Evolutionary conservation across 2,797 vertebrate species (phyloP).

Genomic region (Aphelocoma californica): DNA sequence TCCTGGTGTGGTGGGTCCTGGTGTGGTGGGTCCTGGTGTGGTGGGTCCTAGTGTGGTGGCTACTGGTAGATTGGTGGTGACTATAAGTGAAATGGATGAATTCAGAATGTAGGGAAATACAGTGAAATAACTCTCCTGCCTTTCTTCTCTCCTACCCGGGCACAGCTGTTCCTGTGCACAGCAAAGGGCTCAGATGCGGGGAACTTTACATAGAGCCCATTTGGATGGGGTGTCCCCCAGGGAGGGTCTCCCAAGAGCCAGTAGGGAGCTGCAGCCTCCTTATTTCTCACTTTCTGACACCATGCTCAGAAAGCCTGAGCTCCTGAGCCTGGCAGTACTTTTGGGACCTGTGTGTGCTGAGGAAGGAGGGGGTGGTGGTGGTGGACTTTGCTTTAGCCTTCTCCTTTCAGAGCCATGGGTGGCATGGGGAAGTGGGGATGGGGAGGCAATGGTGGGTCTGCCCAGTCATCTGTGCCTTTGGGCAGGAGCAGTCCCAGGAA

Average conservation of each 20-base stretch:
- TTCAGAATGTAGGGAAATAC: not conserved
- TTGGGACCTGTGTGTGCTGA: rapidly evolving
- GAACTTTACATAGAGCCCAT: rapidly evolving
- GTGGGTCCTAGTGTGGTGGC: not conserved
- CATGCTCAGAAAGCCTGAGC: not conserved
- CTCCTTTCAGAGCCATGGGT: not conserved
- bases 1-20: not conserved
- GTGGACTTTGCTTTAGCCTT: not conserved
- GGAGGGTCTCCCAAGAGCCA: not conserved
- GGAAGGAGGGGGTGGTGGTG: not conserved
- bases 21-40: not conserved
- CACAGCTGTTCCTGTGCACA: not conserved
- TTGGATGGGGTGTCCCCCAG: not conserved
- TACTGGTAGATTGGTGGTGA: too few relatives aligned
- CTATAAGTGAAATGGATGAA: not conserved
- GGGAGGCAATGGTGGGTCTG: not conserved
- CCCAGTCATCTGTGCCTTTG: not conserved
- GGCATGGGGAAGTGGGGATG: not conserved
- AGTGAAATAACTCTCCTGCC: not conserved
- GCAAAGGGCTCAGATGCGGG: rapidly evolving
- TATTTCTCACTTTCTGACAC: not conserved
- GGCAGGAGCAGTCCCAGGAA: rapidly evolving
- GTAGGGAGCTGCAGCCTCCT: not conserved
- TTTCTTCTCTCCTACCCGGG: not conserved
- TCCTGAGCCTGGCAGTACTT: not conserved